Conservation (phyloP, 2,888 invertebrate species). For the Drosophila colorata region DNA sequence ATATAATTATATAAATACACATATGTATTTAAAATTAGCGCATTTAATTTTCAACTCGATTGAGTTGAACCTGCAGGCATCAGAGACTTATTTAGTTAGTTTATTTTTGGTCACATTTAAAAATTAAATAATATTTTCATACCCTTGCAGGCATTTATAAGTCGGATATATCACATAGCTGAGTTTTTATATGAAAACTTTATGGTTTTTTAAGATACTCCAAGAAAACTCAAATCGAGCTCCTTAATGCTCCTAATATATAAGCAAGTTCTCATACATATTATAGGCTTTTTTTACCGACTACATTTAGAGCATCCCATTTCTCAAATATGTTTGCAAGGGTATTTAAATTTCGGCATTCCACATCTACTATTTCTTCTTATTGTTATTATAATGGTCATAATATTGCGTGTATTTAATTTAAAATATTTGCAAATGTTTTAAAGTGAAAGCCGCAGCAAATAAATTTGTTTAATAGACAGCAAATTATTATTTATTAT, state of each 20-base stretch:
- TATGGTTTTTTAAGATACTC: too few relatives aligned
- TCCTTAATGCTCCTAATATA: too few relatives aligned
- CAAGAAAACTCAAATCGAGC: too few relatives aligned
- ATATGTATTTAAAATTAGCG: too few relatives aligned
- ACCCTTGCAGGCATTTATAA: too few relatives aligned
- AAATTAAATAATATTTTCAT: background rate
- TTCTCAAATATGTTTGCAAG: background rate
- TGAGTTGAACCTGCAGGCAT: conserved; percentile 1
- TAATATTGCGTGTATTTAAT: background rate
- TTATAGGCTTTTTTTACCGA: too few relatives aligned
- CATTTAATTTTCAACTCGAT: conserved; percentile 1
- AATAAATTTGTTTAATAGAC: conserved; percentile 15
- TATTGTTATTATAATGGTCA: background rate
- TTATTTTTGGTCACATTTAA: conserved; percentile 9
- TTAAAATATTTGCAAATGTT: conserved; percentile 3
- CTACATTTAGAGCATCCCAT: too few relatives aligned
- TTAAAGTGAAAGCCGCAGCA: conserved; percentile 4
- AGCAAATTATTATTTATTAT: conserved; percentile 20
- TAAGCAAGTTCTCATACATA: too few relatives aligned
- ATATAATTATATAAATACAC: too few relatives aligned
- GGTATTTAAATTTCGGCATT: background rate
- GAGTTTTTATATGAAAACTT: too few relatives aligned
- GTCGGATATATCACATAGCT: too few relatives aligned
- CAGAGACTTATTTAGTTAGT: conserved; percentile 15
- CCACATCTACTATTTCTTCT: background rate